Evolutionary conservation across 2,888 invertebrate genomes (phyloP).

Genomic region (Carpatolechia fugitivella): DNA sequence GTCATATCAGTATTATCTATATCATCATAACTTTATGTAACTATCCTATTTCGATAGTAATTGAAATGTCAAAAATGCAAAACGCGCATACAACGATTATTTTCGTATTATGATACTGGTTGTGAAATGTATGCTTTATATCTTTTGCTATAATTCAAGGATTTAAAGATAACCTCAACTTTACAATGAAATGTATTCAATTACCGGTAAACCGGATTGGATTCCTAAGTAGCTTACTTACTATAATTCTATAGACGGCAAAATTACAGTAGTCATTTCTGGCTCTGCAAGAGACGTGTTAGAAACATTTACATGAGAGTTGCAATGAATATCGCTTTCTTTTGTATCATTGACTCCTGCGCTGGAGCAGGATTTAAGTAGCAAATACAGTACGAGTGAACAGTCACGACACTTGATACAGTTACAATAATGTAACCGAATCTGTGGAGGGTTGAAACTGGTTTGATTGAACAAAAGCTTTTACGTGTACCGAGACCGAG

Average conservation of each 20-base stretch:
- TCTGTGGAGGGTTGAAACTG: slow-evolving; percentile 5
- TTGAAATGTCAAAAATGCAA: background rate
- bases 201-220: background rate
- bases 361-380: background rate
- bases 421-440: slow-evolving; percentile 10
- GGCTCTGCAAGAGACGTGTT: background rate
- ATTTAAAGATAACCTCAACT: background rate
- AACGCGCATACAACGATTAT: no score
- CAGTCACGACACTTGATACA: slow-evolving; percentile 9
- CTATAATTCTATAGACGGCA: no score
- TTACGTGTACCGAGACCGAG: background rate
- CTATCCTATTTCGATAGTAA: background rate
- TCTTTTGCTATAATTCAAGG: background rate
- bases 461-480: slow-evolving; percentile 4
- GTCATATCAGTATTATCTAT: background rate
- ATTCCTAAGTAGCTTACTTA: background rate
- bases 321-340: background rate
- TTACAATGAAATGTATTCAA: background rate
- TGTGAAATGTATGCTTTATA: no score
- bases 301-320: background rate
- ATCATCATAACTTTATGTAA: background rate
- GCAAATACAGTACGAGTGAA: background rate
- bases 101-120: no score
- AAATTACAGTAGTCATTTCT: background rate
- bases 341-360: background rate